Conservation (phyloP, 2,888 invertebrate species). For the Timandra comae region DNA sequence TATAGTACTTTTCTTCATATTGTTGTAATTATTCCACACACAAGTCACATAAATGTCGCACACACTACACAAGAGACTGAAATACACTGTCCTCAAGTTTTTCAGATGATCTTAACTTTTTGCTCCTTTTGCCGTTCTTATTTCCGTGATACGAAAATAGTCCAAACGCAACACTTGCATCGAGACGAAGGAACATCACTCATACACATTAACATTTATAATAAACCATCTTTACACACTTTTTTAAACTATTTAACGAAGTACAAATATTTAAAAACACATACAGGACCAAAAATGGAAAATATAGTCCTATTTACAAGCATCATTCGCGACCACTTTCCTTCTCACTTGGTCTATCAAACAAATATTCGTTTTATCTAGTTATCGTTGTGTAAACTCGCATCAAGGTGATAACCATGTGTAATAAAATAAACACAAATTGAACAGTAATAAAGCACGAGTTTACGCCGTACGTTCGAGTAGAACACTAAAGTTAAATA, state of each 20-base stretch:
- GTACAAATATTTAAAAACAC: not conserved
- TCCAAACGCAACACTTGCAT: conserved; percentile 69
- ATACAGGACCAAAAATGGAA: too few relatives aligned
- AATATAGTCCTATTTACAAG: not conserved
- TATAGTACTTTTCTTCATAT: conserved; percentile 70
- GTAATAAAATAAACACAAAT: conserved; percentile 30
- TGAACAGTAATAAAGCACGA: conserved; percentile 36
- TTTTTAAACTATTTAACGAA: not conserved
- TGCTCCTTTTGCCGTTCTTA: conserved; percentile 76
- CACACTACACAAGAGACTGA: conserved; percentile 62
- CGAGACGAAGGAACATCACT: conserved; percentile 64
- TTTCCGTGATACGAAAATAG: conserved; percentile 77
- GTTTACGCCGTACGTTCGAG: conserved; percentile 32
- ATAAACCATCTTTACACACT: conserved; percentile 4
- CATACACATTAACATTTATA: conserved; percentile 35
- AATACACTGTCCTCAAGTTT: conserved; percentile 73
- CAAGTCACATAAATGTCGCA: conserved; percentile 44
- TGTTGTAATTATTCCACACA: conserved; percentile 28
- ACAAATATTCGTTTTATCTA: conserved; percentile 39
- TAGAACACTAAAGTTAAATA: conserved; percentile 43
- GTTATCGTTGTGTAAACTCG: conserved; percentile 38
- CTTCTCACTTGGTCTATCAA: conserved; percentile 34
- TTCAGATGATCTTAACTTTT: conserved; percentile 67
- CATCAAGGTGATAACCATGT: conserved; percentile 34
- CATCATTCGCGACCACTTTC: conserved; percentile 10